These are phyloP conservation scores for Caenorhabditis drosophilae DNA, from an alignment of 2,888 invertebrate genomes.

Conservation along the genomic window DNA sequence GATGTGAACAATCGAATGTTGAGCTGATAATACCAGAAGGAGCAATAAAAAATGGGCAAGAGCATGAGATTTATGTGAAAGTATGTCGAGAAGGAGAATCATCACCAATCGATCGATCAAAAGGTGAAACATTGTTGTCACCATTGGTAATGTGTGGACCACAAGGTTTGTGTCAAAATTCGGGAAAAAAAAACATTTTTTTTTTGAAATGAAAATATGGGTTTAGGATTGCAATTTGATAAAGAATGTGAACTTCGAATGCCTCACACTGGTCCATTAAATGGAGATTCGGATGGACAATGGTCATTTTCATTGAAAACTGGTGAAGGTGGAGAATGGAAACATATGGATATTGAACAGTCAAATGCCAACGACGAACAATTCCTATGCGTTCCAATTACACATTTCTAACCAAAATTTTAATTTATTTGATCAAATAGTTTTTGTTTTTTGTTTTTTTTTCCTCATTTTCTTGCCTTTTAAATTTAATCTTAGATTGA, in stretches of 20 bases:
- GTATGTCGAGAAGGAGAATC: slow-evolving; percentile 69
- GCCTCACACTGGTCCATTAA: slow-evolving; percentile 75
- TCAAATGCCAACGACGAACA: slow-evolving; percentile 39
- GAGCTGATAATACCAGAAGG: slow-evolving; percentile 86
- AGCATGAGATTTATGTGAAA: slow-evolving; percentile 91
- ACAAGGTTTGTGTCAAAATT: slow-evolving; percentile 74
- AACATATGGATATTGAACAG: slow-evolving; percentile 51
- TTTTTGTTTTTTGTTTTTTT: background rate
- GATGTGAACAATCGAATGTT: slow-evolving; percentile 88
- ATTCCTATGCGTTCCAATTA: slow-evolving; percentile 49
- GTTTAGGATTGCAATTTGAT: slow-evolving; percentile 80
- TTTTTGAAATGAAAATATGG: background rate
- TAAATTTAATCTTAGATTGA: no score
- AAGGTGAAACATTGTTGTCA: slow-evolving; percentile 91
- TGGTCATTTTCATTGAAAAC: slow-evolving; percentile 73
- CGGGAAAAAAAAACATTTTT: background rate
- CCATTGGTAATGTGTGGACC: slow-evolving; percentile 96
- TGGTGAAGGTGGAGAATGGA: slow-evolving; percentile 64
- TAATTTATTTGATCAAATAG: background rate
- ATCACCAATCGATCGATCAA: slow-evolving; percentile 87
- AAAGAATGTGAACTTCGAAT: slow-evolving; percentile 88
- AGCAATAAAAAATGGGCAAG: slow-evolving; percentile 82
- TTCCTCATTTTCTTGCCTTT: no score
- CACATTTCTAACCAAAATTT: slow-evolving; percentile 37
- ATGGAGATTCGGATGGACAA: slow-evolving; percentile 44